Percentiles rank a stretch among this genome's conserved stretches.
phyloP scores from a whole-genome alignment of 1,140 invertebrate species.

The Vanessa atalanta region DNA sequence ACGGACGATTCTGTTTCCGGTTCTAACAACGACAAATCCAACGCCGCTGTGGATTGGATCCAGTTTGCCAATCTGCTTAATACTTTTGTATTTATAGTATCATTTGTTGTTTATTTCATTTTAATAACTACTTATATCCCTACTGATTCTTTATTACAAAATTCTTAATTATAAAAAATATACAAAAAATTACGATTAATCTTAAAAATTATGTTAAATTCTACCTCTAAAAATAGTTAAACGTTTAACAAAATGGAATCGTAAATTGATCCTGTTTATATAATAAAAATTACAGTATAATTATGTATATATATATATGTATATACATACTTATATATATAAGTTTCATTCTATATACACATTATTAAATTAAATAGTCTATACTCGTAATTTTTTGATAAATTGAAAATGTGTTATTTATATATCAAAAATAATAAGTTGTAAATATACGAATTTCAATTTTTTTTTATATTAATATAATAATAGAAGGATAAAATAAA shows the following conservation, averaged over 20 bases:
- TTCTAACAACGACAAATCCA: constrained; percentile 35
- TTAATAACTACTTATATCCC: constrained; percentile 63
- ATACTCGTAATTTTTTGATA: too few species aligned
- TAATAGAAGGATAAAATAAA: too few species aligned
- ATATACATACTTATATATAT: too few species aligned
- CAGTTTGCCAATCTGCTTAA: constrained; percentile 66
- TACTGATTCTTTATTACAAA: constrained; percentile 35
- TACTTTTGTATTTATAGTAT: constrained; percentile 56
- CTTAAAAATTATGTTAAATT: background rate
- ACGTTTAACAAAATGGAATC: background rate
- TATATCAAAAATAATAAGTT: too few species aligned
- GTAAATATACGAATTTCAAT: too few species aligned
- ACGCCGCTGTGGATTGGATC: constrained; percentile 56
- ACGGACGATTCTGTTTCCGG: constrained; percentile 49
- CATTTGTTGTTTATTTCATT: constrained; percentile 57
- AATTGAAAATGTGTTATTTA: too few species aligned
- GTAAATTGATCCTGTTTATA: background rate
- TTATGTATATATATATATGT: too few species aligned
- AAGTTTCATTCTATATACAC: too few species aligned
- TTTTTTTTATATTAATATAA: too few species aligned
- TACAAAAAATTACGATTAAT: too few species aligned
- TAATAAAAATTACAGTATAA: too few species aligned
- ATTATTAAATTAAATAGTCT: too few species aligned
- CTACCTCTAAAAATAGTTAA: background rate
- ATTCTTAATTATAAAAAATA: background rate